Conservation (phyloP, 1,140 invertebrate species). For the Paralvinella palmiformis region DNA sequence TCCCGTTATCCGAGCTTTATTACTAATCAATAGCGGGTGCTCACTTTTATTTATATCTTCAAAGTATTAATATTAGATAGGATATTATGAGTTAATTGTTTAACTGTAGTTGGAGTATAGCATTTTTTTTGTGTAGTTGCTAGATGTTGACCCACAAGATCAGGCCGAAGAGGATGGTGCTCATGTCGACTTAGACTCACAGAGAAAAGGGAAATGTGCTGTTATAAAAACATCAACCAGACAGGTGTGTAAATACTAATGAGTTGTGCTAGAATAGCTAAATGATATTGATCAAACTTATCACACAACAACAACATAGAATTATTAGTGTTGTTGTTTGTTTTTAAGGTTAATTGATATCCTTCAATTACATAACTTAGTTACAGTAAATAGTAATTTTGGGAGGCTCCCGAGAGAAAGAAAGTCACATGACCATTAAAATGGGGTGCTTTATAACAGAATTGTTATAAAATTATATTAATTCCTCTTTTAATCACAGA, state of each 20-base stretch:
- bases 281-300: too few species aligned
- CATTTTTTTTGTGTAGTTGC: conserved; percentile 55
- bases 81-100: background rate
- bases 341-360: too few species aligned
- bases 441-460: background rate
- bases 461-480: conserved; percentile 6
- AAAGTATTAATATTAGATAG: background rate
- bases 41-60: background rate
- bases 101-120: background rate
- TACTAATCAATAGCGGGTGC: too few species aligned
- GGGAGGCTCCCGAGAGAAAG: too few species aligned
- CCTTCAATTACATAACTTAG: too few species aligned
- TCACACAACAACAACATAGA: too few species aligned
- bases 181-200: conserved; percentile 96
- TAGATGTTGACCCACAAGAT: conserved; percentile 89
- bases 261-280: too few species aligned
- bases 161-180: conserved; percentile 96
- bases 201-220: conserved; percentile 98
- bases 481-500: conserved; percentile 56
- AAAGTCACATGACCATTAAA: too few species aligned
- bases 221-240: conserved; percentile 99
- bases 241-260: conserved; percentile 56
- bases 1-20: too few species aligned
- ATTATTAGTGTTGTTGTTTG: too few species aligned
- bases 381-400: too few species aligned